phyloP scores from a whole-genome alignment of 2,797 vertebrate genomes.

The Salmo trutta region DNA sequence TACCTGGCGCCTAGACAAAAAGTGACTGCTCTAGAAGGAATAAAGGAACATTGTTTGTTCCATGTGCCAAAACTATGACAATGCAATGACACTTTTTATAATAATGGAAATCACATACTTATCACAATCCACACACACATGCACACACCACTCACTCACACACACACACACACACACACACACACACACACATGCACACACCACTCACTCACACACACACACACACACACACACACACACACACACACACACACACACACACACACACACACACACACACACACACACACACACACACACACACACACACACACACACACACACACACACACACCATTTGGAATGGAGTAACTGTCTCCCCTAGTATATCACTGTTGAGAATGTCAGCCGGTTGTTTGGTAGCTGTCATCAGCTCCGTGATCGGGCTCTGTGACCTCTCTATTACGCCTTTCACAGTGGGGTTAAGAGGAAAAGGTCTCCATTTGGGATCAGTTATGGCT shows the following conservation, averaged over 20 bases:
- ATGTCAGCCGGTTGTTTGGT: neutral
- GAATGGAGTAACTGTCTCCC: neutral
- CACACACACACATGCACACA: too few relatives aligned
- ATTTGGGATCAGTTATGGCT: neutral
- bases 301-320: neutral
- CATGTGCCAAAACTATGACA: neutral
- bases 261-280: neutral
- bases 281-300: neutral
- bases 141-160: too few relatives aligned
- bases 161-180: too few relatives aligned
- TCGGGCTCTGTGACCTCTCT: neutral
- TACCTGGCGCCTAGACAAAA: too few relatives aligned
- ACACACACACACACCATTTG: neutral
- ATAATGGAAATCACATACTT: too few relatives aligned
- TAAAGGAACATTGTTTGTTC: too few relatives aligned
- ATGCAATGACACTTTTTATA: too few relatives aligned
- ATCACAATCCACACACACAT: too few relatives aligned
- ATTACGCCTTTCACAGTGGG: neutral
- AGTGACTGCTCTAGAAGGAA: too few relatives aligned
- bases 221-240: neutral
- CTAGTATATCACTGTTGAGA: neutral
- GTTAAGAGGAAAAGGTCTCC: neutral
- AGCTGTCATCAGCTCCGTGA: neutral
- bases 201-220: neutral
- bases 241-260: neutral